phyloP scores from a whole-genome alignment of 2,113 vertebrate genomes.

The Menidia beryllina region DNA sequence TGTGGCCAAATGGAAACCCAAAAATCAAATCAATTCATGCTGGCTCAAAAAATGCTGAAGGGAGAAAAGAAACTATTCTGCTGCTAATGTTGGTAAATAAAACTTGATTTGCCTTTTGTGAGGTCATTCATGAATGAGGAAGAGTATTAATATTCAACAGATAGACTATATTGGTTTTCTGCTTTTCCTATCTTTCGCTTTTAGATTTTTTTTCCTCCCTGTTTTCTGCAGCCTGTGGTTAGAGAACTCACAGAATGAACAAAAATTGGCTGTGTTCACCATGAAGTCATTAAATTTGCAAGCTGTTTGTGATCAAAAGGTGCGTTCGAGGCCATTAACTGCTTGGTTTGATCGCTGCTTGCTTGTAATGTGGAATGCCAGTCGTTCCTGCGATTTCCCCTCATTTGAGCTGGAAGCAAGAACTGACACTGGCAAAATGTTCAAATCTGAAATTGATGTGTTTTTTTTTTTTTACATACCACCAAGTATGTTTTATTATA shows the following conservation, averaged over 20 bases:
- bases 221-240: conserved; percentile 50
- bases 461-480: conserved; percentile 43
- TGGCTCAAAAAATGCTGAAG: conserved; percentile 7
- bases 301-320: conserved; percentile 75
- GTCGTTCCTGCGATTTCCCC: conserved; percentile 39
- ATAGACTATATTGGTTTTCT: conserved; percentile 35
- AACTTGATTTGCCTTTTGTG: conserved; percentile 27
- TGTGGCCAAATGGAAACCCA: conserved; percentile 41
- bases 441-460: conserved; percentile 29
- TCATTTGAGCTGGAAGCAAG: conserved; percentile 35
- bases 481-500: conserved; percentile 12
- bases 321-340: conserved; percentile 68
- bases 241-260: conserved; percentile 49
- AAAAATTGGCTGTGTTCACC: conserved; percentile 68
- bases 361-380: conserved; percentile 67
- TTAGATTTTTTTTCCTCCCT: conserved; percentile 21
- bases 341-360: conserved; percentile 63
- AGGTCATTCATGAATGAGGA: conserved; percentile 32
- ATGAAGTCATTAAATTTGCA: conserved; percentile 70
- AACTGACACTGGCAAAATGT: conserved; percentile 30
- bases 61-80: neutral
- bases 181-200: conserved; percentile 13
- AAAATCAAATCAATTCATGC: neutral
- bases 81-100: conserved; percentile 9
- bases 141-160: conserved; percentile 44